phyloP scores from a whole-genome alignment of 1,140 invertebrate species.

The Vanessa atalanta region DNA sequence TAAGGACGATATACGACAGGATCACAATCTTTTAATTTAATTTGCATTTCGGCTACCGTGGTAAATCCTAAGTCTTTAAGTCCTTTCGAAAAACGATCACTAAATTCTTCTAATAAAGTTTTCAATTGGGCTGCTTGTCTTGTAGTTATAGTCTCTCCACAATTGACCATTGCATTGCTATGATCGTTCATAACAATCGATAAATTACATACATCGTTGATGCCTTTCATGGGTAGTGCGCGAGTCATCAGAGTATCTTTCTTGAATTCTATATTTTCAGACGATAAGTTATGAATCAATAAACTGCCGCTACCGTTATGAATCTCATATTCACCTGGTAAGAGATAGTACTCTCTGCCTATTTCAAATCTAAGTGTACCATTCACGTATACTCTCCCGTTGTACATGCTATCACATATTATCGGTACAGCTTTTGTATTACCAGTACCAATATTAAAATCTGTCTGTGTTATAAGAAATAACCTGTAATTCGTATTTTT shows the following conservation, averaged over 20 bases:
- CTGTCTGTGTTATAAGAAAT: background rate
- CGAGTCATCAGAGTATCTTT: background rate
- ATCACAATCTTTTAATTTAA: conserved; percentile 11
- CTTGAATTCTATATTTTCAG: background rate
- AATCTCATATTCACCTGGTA: conserved; percentile 12
- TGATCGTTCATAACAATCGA: conserved; percentile 7
- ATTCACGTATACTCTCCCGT: background rate
- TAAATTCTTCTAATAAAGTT: background rate
- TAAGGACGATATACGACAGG: conserved; percentile 21
- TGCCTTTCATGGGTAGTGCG: background rate
- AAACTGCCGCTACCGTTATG: background rate
- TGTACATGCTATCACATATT: background rate
- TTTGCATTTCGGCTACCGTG: conserved; percentile 6
- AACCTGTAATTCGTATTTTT: background rate
- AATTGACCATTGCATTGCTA: background rate
- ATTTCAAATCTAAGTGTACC: background rate
- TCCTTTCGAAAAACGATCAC: background rate
- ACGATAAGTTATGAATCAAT: conserved; percentile 5
- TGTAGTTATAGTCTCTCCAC: background rate
- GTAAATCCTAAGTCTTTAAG: background rate
- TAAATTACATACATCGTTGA: background rate
- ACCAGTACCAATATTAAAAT: background rate
- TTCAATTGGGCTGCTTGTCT: background rate
- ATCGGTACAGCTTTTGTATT: background rate
- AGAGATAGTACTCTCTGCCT: conserved; percentile 30